Evolutionary conservation across 2,888 invertebrate species (phyloP), one percentile per base, ranked within the genome.

Genomic region (Nemotelus nigrinus): DNA sequence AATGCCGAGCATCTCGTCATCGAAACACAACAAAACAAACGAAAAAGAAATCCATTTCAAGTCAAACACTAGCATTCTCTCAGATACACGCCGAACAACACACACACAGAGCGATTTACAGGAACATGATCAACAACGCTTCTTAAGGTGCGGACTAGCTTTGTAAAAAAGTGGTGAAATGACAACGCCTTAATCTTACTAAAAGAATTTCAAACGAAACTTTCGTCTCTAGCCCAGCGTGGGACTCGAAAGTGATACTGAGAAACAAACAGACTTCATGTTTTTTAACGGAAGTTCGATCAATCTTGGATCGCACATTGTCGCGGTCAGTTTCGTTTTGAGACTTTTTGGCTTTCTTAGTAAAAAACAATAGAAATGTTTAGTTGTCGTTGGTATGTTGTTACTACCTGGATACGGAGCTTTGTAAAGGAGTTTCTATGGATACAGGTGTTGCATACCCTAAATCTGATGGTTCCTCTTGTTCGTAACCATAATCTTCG

Each of bases 351-450:
- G 25, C 25, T 25, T 25, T 25, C 25, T 25, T 25, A 25, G 63
- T 63, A 63, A 63, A 48, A 70, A 70, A 25, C 25, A 25, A 25
- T 25, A 25, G 25, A 25, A 25, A 25, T 25, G 25, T 70, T 70
- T 70, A 43, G 70, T 70, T 53, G 53, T 70, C 70, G 55, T 53
- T 70, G 70, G 70, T 53, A 70, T 70, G 55, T 70, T 70, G 44
- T 72, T 63, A 74, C 74, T 86, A 93, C 88, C 94, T 91, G 70
- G 95, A 95, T 80, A 95, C 94, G 78, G 94, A 92, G 87, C 94
- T 94, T 86, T 94, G 94, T 81, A 96, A 90, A 77, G 95, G 95
- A 79, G 96, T 96, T 87, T 96, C 96, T 79, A 93, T 92, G 65
- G 95, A 95, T 78, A 95, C 92, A 7, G 94, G 94, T 76, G 94